Base-by-base conservation (phyloP, 1,140 invertebrate species). In the Homalodisca vitripennis region DNA sequence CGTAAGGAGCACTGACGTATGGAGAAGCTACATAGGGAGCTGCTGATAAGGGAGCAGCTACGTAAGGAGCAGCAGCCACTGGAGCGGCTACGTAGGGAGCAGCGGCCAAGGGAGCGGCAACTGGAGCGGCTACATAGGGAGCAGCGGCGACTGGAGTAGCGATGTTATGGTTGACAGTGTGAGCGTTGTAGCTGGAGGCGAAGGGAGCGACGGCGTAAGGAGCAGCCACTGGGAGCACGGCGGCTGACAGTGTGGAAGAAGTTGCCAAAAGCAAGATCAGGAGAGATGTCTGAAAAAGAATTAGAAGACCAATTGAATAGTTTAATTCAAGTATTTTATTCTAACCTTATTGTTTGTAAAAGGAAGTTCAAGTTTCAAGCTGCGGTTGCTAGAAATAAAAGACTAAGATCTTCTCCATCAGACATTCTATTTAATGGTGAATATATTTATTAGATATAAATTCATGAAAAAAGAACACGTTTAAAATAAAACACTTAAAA, bases 111-210 rank as follows among this genome's bases (percentile, higher is more conserved):
- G 73, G 70, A 30, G 72, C 62, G 26, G 72, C 66, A 22, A 51
- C 62, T n/a, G 66, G 34, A 10, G 67, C n/a, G 22, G 67, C 66
- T 22, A 51, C 62, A 22, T 63, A 47, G 6, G 67, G 34, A 2
- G 83, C 75, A 22, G 84, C 81, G n/a, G n/a, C n/a, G n/a, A n/a
- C n/a, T 2, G 85, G 85, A 1, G 84, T 79, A 53, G 84, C 84
- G 14, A 85, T 78, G 0, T 85, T 85, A 64, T 88, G 86, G 78
- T 86, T 86, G n/a, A 87, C 78, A 13, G 83, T 78, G 72, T 87
- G 85, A 0, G 85, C 84, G 32, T 84, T 86, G 79, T 86, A 88
- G 24, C 84, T 86, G 70, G 79, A 83, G 17, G 85, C 85, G 63
- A 85, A 85, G 0, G 86, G 86, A 1, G 85, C 85, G 0, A 87